Evolutionary conservation across 92 coral and sea anemone species (phyloP).

Genomic region (Galaxea fascicularis): DNA sequence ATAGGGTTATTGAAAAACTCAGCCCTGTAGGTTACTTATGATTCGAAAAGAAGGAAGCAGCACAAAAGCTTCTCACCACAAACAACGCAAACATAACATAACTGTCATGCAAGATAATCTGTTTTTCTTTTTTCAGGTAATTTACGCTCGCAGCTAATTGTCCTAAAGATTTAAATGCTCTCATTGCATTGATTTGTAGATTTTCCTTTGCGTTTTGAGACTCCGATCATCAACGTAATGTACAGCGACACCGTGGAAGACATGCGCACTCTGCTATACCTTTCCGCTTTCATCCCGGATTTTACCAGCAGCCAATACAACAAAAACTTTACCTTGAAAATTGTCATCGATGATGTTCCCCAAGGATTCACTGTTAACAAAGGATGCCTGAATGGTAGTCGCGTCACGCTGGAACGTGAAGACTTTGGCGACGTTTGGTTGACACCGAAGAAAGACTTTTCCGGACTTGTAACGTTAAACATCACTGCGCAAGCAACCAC

Average conservation of each 20-base stretch:
- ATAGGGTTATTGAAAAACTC: too few species aligned
- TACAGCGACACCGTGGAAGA: constrained; percentile 67
- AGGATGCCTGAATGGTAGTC: constrained; percentile 47
- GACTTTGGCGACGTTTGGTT: constrained; percentile 68
- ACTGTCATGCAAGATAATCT: too few species aligned
- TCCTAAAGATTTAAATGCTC: not conserved
- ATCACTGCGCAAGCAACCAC: constrained; percentile 42
- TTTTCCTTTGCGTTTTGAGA: constrained; percentile 53
- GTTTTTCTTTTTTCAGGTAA: too few species aligned
- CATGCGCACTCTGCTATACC: constrained; percentile 46
- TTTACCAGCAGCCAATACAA: constrained; percentile 15
- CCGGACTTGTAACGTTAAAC: constrained; percentile 52
- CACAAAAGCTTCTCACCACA: too few species aligned
- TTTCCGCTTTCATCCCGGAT: constrained; percentile 63
- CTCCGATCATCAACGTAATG: constrained; percentile 50
- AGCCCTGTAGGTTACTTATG: too few species aligned
- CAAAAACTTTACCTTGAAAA: constrained; percentile 22
- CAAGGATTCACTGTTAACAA: constrained; percentile 48
- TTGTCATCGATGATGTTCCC: constrained; percentile 60
- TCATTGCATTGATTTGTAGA: constrained; percentile 23
- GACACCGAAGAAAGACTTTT: constrained; percentile 52
- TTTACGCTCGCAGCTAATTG: not conserved
- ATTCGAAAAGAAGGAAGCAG: too few species aligned
- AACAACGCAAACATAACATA: too few species aligned
- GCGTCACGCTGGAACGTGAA: constrained; percentile 19